These are phyloP conservation scores for Epizoanthus rinbou DNA, from an alignment of 92 coral and sea anemone genomes.

Conservation along the genomic window DNA sequence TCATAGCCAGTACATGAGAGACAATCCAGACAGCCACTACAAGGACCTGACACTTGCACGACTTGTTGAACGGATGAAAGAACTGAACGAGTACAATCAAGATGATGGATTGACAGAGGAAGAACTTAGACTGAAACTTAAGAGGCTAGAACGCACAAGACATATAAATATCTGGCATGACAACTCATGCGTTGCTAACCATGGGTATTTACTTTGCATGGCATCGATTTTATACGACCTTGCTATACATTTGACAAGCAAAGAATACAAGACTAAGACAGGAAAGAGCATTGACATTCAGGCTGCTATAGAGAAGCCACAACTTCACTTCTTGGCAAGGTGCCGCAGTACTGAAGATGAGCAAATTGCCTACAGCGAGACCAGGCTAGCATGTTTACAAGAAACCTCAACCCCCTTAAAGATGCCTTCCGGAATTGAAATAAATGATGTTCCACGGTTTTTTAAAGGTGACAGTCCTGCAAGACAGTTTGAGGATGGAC, in stretches of 20 bases:
- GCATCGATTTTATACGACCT: conserved; percentile 23
- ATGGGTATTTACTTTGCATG: conserved; percentile 45
- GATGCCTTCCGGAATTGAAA: conserved; percentile 4
- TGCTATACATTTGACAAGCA: conserved; percentile 16
- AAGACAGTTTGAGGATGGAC: conserved; percentile 45
- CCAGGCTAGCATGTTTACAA: conserved; percentile 31
- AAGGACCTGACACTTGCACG: neutral
- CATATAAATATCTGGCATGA: conserved; percentile 40
- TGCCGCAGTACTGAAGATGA: conserved; percentile 52
- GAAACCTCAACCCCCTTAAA: neutral
- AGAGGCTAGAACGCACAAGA: conserved; percentile 27
- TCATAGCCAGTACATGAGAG: conserved; percentile 21
- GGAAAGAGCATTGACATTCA: conserved; percentile 43
- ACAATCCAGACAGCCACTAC: conserved; percentile 11
- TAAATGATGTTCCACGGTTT: conserved; percentile 23
- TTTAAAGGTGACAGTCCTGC: conserved; percentile 54
- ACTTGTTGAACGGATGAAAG: conserved; percentile 1
- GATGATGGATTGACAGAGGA: neutral
- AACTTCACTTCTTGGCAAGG: conserved; percentile 42
- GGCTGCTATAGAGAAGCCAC: conserved; percentile 41
- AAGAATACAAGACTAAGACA: conserved; percentile 35
- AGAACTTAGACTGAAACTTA: conserved; percentile 22
- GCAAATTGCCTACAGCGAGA: conserved; percentile 45
- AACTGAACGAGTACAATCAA: conserved; percentile 27
- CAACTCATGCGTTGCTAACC: conserved; percentile 49